These are phyloP conservation scores for Electrophaes corylata DNA, from an alignment of 2,888 invertebrate species.

Conservation along the genomic window DNA sequence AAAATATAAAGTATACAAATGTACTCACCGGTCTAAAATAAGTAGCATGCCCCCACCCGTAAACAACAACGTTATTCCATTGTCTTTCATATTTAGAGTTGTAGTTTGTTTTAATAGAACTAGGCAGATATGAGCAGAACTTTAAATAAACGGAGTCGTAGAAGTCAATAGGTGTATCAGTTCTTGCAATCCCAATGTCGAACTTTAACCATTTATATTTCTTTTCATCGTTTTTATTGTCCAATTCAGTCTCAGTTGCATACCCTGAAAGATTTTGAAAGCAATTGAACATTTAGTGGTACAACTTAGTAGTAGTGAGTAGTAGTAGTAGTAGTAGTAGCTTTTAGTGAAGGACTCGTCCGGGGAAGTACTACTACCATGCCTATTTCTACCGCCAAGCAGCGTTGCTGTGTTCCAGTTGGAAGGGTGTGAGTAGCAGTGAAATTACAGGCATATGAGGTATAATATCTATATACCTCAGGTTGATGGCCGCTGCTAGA, in stretches of 20 bases:
- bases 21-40: constrained; percentile 16
- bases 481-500: too few species aligned
- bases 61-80: constrained; percentile 21
- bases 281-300: background rate
- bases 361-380: too few species aligned
- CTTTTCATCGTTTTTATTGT: background rate
- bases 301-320: too few species aligned
- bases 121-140: constrained; percentile 14
- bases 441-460: too few species aligned
- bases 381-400: too few species aligned
- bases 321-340: too few species aligned
- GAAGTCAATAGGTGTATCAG: constrained; percentile 42
- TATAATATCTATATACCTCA: too few species aligned
- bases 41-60: constrained; percentile 37
- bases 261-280: background rate
- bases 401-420: too few species aligned
- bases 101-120: constrained; percentile 45
- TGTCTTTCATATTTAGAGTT: constrained; percentile 28
- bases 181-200: constrained; percentile 55
- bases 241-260: background rate
- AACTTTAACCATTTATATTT: constrained; percentile 49
- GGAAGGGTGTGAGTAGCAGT: too few species aligned
- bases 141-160: constrained; percentile 6
- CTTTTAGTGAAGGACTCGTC: too few species aligned
- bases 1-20: too few species aligned